phyloP scores from a whole-genome alignment of 2,797 vertebrate genomes.

The Enteromius fasciolatus region DNA sequence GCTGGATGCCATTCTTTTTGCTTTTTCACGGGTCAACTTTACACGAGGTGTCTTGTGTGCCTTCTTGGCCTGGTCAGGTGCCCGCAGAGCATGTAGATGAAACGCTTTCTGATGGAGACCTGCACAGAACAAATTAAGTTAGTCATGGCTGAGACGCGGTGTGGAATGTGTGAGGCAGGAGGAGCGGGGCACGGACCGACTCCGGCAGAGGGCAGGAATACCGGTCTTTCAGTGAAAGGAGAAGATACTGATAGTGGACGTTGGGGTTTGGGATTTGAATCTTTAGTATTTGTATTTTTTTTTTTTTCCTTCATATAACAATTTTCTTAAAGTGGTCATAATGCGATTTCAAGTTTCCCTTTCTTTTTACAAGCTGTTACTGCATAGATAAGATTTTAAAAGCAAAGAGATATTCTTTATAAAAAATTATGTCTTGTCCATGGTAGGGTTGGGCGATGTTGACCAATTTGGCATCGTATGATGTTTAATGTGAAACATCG shows the following conservation, averaged over 20 bases:
- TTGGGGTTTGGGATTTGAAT: neutral
- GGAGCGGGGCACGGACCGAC: conserved; percentile 36
- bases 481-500: no score
- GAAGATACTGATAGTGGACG: conserved; percentile 58
- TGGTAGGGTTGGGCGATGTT: no score
- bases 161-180: conserved; percentile 75
- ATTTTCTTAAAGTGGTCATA: neutral
- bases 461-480: no score
- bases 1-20: conserved; percentile 50
- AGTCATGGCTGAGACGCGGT: conserved; percentile 79
- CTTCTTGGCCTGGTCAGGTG: conserved; percentile 56
- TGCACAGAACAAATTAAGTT: conserved; percentile 78
- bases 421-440: no score
- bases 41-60: conserved; percentile 22
- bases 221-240: conserved; percentile 69
- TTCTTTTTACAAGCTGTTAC: no score
- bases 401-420: no score
- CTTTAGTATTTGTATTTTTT: neutral
- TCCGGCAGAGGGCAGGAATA: conserved; percentile 67
- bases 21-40: conserved; percentile 41
- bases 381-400: no score
- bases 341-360: no score
- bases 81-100: conserved; percentile 49
- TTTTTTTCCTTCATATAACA: neutral
- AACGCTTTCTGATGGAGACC: conserved; percentile 71